Percentiles rank a stretch among this genome's conserved stretches.
Evolutionary conservation across 2,797 vertebrate species (phyloP).

Genomic region (Epinephelus coioides): DNA sequence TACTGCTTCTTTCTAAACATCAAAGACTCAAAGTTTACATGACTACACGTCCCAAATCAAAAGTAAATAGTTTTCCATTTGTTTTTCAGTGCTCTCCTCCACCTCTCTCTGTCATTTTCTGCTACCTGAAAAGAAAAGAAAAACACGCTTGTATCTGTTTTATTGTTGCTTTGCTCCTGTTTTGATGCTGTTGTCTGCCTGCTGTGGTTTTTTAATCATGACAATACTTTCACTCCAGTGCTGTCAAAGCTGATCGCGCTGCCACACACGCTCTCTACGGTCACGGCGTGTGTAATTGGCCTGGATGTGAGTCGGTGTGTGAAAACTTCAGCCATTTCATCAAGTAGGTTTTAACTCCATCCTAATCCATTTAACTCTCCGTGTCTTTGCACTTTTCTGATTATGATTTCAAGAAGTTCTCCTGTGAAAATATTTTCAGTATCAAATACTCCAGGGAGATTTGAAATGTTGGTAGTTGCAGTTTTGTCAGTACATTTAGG

Average conservation of each 20-base stretch:
- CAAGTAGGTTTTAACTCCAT: no score
- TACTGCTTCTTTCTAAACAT: no score
- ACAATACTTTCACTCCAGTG: constrained; percentile 46
- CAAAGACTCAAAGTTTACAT: constrained; percentile 56
- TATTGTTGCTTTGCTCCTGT: constrained; percentile 35
- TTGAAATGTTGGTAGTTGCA: neutral
- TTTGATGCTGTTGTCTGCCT: constrained; percentile 14
- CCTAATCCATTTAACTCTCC: no score
- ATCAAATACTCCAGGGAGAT: neutral
- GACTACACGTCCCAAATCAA: constrained; percentile 76
- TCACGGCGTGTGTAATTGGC: constrained; percentile 96
- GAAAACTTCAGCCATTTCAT: constrained; percentile 93
- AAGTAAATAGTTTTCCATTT: constrained; percentile 70
- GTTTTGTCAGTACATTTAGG: neutral
- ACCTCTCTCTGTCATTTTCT: constrained; percentile 60
- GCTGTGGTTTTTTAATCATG: constrained; percentile 33
- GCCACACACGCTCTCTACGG: constrained; percentile 90
- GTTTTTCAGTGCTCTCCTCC: constrained; percentile 50
- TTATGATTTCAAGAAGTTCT: neutral
- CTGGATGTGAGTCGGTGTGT: constrained; percentile 82
- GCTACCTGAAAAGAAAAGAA: constrained; percentile 44
- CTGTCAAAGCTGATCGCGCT: constrained; percentile 31
- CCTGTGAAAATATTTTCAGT: neutral
- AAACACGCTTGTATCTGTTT: constrained; percentile 22
- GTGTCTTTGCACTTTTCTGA: neutral